phyloP scores from a whole-genome alignment of 2,888 invertebrate species.

The Clusia tigrina region DNA sequence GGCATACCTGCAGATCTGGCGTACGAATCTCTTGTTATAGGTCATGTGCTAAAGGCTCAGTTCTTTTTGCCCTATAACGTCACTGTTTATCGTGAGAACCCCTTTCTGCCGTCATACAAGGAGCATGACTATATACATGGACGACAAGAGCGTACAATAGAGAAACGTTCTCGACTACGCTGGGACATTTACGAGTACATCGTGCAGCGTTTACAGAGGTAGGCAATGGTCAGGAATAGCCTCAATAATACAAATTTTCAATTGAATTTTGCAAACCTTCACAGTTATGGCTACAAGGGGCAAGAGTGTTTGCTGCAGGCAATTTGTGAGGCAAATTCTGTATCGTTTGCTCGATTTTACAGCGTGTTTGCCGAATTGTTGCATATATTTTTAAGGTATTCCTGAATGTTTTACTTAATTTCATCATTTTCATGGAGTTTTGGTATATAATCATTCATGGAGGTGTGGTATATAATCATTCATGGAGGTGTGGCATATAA shows the following conservation, averaged over 20 bases:
- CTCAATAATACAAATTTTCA: not conserved
- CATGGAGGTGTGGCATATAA: too few species aligned
- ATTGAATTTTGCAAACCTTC: not conserved
- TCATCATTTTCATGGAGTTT: too few species aligned
- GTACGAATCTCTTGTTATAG: slow-evolving; percentile 54
- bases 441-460: too few species aligned
- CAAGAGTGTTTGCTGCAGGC: slow-evolving; percentile 52
- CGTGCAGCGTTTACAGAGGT: slow-evolving; percentile 48
- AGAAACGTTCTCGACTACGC: slow-evolving; percentile 37
- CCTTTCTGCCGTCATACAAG: slow-evolving; percentile 53
- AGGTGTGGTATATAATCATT: too few species aligned
- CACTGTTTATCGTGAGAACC: slow-evolving; percentile 52
- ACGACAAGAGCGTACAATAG: slow-evolving; percentile 27
- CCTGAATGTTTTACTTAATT: too few species aligned
- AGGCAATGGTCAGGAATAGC: slow-evolving; percentile 15
- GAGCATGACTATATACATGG: not conserved
- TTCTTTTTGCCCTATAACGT: slow-evolving; percentile 54
- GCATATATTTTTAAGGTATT: slow-evolving; percentile 52
- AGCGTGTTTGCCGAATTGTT: slow-evolving; percentile 50
- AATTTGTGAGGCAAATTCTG: slow-evolving; percentile 50
- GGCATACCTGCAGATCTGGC: slow-evolving; percentile 57
- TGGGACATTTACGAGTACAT: slow-evolving; percentile 50
- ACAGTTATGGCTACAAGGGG: slow-evolving; percentile 54
- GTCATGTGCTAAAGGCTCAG: slow-evolving; percentile 53
- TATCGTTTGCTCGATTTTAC: slow-evolving; percentile 45